phyloP scores from a whole-genome alignment of 2,113 vertebrate genomes.

The Ochotona curzoniae region DNA sequence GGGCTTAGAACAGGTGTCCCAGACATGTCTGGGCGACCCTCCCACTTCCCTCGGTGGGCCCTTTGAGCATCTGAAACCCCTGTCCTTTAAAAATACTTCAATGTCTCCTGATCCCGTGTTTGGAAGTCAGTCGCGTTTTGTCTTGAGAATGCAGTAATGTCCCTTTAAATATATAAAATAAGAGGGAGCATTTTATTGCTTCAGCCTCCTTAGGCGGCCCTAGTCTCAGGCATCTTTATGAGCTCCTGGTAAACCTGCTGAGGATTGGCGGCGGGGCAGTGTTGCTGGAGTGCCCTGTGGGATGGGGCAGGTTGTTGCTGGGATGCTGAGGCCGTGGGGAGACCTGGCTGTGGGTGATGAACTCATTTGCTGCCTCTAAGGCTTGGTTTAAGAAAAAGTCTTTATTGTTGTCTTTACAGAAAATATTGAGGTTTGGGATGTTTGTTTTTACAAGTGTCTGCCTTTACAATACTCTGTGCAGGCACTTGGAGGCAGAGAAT shows the following conservation, averaged over 20 bases:
- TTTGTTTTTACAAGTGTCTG: background rate
- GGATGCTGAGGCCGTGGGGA: background rate
- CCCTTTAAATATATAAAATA: background rate
- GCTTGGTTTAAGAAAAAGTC: background rate
- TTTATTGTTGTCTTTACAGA: background rate
- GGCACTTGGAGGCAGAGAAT: background rate
- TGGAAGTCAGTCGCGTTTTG: background rate
- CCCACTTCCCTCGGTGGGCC: background rate
- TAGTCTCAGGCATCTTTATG: slow-evolving; percentile 36
- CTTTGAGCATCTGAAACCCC: background rate
- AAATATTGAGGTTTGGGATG: background rate
- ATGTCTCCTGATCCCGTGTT: rapidly evolving
- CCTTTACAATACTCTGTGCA: background rate
- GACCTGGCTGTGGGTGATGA: background rate
- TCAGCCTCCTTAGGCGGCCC: background rate
- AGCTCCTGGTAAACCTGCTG: background rate
- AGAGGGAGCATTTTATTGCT: background rate
- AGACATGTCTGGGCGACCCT: rapidly evolving
- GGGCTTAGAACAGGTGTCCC: background rate
- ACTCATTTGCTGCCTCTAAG: background rate
- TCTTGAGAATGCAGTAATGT: background rate
- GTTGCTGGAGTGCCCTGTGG: background rate
- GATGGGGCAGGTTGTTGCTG: background rate
- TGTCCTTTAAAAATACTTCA: background rate
- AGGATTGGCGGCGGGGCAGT: background rate